A percentile compares a stretch with the other conserved stretches of the same genome.
phyloP scores from a whole-genome alignment of 2,888 invertebrate species.

The Escarpia spicata region DNA sequence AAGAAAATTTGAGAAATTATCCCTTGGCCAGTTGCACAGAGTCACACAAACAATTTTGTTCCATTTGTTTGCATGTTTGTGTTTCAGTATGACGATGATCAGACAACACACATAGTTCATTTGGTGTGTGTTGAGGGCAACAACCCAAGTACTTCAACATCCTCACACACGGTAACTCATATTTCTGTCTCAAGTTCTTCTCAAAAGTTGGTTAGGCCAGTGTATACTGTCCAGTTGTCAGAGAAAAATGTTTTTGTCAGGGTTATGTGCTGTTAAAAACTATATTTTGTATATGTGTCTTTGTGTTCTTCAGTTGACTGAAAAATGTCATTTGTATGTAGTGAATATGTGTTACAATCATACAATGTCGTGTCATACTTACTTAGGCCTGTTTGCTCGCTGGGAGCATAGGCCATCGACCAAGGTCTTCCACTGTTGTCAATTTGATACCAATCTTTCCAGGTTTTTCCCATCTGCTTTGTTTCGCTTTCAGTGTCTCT shows the following conservation, averaged over 20 bases:
- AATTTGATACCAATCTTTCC: no score
- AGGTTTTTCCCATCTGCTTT: no score
- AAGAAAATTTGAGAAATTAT: no score
- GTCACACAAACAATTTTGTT: not conserved
- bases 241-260: not conserved
- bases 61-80: not conserved
- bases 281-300: not conserved
- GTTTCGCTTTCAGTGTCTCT: no score
- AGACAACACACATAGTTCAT: conserved; percentile 76
- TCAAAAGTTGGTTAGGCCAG: not conserved
- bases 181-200: not conserved
- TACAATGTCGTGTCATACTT: no score
- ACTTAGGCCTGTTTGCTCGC: no score
- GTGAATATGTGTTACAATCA: no score
- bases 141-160: not conserved
- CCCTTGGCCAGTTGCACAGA: not conserved
- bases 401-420: no score
- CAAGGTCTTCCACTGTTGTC: no score
- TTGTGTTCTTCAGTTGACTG: not conserved
- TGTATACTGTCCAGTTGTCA: not conserved
- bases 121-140: conserved; percentile 74
- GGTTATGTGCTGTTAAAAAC: not conserved
- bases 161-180: not conserved
- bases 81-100: conserved; percentile 66
- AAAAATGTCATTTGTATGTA: no score